These are phyloP conservation scores for Acrobasis consociella DNA, from an alignment of 2,888 invertebrate genomes.

Conservation along the genomic window DNA sequence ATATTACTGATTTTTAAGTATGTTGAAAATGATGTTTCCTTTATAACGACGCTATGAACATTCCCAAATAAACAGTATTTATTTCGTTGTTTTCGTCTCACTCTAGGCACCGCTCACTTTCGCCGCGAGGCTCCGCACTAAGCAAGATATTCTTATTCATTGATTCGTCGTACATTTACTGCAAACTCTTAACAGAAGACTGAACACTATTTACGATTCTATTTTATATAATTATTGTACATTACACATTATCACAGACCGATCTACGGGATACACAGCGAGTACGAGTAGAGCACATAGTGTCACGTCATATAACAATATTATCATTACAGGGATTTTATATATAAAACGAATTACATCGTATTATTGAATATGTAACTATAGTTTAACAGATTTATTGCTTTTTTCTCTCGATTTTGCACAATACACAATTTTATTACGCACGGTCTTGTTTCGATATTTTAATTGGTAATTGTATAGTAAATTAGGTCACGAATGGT, in stretches of 20 bases:
- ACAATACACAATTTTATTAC: slow-evolving; percentile 31
- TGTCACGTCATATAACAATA: slow-evolving; percentile 78
- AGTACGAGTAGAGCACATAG: slow-evolving; percentile 50
- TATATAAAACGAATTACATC: slow-evolving; percentile 76
- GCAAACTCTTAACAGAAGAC: slow-evolving; percentile 75
- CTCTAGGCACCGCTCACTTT: slow-evolving; percentile 14
- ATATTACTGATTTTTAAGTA: slow-evolving; percentile 53
- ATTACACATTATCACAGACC: slow-evolving; percentile 64
- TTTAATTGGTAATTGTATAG: slow-evolving; percentile 10
- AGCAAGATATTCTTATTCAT: slow-evolving; percentile 29
- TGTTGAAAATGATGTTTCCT: slow-evolving; percentile 52
- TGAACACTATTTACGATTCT: slow-evolving; percentile 80
- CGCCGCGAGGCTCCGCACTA: slow-evolving; percentile 24
- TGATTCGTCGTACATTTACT: slow-evolving; percentile 36
- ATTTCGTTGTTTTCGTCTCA: slow-evolving; percentile 27
- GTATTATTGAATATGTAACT: slow-evolving; percentile 73
- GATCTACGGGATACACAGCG: slow-evolving; percentile 40
- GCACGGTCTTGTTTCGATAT: slow-evolving; percentile 9
- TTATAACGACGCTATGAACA: slow-evolving; percentile 45
- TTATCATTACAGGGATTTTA: slow-evolving; percentile 83
- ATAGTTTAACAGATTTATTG: slow-evolving; percentile 73
- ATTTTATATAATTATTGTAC: slow-evolving; percentile 78
- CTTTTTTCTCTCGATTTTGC: slow-evolving; percentile 52
- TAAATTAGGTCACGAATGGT: slow-evolving; percentile 35
- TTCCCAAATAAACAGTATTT: slow-evolving; percentile 44